phyloP scores from a whole-genome alignment of 1,140 invertebrate genomes.

The Penaeus chinensis region DNA sequence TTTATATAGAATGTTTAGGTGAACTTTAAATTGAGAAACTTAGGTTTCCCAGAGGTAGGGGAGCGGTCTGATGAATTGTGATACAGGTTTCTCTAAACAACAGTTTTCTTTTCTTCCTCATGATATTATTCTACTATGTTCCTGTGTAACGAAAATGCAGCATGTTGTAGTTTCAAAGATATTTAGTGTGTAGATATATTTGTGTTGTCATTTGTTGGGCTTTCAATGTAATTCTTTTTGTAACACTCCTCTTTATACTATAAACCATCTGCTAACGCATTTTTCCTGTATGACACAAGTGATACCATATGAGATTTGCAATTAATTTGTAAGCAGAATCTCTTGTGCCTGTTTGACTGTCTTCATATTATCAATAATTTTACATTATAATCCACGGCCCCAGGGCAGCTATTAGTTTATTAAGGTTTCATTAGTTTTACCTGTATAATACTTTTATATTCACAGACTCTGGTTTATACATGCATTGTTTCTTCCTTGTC shows the following conservation, averaged over 20 bases:
- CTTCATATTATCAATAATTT: background rate
- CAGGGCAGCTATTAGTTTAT: conserved; percentile 51
- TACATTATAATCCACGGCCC: background rate
- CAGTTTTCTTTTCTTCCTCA: background rate
- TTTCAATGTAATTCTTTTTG: background rate
- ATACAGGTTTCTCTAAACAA: conserved; percentile 28
- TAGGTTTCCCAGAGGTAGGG: background rate
- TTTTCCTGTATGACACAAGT: too few relatives aligned
- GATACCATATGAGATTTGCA: too few relatives aligned
- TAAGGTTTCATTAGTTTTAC: conserved; percentile 20
- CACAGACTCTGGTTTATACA: conserved; percentile 55
- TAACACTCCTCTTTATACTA: background rate
- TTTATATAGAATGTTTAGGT: background rate
- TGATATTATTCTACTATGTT: background rate
- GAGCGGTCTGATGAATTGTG: conserved; percentile 27
- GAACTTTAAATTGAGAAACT: background rate
- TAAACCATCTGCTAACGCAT: too few relatives aligned
- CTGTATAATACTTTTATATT: conserved; percentile 32
- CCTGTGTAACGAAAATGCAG: background rate
- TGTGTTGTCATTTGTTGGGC: background rate
- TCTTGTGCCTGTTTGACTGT: background rate
- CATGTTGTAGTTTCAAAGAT: background rate
- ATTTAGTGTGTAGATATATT: background rate
- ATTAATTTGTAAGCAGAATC: too few relatives aligned
- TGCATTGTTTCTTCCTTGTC: conserved; percentile 41